A percentile compares a stretch with the other conserved stretches of the same genome.
These are phyloP conservation scores for Mesocentrotus franciscanus DNA, from an alignment of 53 echinoderm and acorn worm genomes.

Conservation along the genomic window DNA sequence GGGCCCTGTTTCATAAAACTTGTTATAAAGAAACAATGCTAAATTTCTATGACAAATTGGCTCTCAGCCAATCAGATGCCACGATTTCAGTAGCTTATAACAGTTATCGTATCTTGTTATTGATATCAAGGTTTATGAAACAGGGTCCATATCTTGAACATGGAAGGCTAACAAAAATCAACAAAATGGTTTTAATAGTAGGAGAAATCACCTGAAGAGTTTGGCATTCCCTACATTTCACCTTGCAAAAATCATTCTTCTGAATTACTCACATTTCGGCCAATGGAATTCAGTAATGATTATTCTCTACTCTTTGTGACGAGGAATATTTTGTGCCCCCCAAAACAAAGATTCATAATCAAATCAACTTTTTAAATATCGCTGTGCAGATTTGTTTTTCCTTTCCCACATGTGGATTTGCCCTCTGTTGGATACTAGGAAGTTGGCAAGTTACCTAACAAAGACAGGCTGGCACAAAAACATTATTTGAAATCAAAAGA, in stretches of 20 bases:
- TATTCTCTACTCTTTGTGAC: neutral
- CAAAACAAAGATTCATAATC: neutral
- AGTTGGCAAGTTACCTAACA: slow-evolving; percentile 68
- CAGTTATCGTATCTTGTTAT: no score
- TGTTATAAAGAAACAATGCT: no score
- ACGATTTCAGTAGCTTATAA: no score
- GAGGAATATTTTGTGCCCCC: neutral
- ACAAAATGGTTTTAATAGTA: neutral
- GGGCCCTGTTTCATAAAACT: no score
- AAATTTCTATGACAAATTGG: no score
- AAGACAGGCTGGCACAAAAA: slow-evolving; percentile 69
- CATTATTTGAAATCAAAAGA: slow-evolving; percentile 17
- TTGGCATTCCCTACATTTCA: neutral
- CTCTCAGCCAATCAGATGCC: no score
- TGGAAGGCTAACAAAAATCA: neutral
- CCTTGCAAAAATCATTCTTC: neutral
- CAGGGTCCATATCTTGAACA: neutral
- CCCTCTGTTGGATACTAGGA: slow-evolving; percentile 11
- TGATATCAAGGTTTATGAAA: no score
- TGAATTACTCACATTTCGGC: neutral
- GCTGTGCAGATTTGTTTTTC: neutral
- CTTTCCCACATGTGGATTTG: slow-evolving; percentile 27
- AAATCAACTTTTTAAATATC: neutral
- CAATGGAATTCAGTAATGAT: neutral
- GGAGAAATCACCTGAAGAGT: neutral